These are phyloP conservation scores for Drosophila auraria DNA, from an alignment of 1,140 invertebrate genomes.

Conservation along the genomic window DNA sequence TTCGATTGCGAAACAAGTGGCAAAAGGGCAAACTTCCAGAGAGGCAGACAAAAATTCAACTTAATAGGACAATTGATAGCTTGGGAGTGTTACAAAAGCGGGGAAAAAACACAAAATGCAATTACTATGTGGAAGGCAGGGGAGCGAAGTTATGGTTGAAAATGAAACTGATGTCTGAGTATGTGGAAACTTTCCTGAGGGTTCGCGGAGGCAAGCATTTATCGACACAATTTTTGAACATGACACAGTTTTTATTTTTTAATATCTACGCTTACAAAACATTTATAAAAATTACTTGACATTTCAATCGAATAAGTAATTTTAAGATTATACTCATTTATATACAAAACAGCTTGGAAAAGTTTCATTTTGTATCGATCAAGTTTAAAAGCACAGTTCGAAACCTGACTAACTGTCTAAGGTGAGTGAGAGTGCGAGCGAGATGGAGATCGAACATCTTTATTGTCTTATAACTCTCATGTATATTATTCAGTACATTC, in stretches of 20 bases:
- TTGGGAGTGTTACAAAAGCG: constrained; percentile 54
- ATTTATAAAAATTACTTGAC: background rate
- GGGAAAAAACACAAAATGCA: constrained; percentile 35
- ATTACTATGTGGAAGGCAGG: constrained; percentile 25
- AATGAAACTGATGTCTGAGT: constrained; percentile 45
- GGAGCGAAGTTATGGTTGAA: constrained; percentile 12
- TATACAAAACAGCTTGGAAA: too few species aligned
- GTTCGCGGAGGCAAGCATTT: background rate
- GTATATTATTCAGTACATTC: too few species aligned
- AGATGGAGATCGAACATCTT: too few species aligned
- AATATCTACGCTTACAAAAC: background rate
- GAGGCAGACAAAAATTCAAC: constrained; percentile 28
- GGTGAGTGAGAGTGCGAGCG: too few species aligned
- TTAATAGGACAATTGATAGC: constrained; percentile 60
- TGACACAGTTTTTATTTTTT: background rate
- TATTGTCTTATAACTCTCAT: too few species aligned
- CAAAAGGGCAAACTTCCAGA: constrained; percentile 57
- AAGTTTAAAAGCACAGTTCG: too few species aligned
- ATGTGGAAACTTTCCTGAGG: constrained; percentile 37
- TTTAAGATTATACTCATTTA: background rate
- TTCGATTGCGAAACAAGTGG: constrained; percentile 64
- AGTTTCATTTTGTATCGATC: too few species aligned
- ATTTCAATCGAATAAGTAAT: too few species aligned
- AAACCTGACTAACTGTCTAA: too few species aligned
- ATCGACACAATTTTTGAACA: background rate